Evolutionary conservation across 1,140 invertebrate species (phyloP).

Genomic region (Penaeus japonicus): DNA sequence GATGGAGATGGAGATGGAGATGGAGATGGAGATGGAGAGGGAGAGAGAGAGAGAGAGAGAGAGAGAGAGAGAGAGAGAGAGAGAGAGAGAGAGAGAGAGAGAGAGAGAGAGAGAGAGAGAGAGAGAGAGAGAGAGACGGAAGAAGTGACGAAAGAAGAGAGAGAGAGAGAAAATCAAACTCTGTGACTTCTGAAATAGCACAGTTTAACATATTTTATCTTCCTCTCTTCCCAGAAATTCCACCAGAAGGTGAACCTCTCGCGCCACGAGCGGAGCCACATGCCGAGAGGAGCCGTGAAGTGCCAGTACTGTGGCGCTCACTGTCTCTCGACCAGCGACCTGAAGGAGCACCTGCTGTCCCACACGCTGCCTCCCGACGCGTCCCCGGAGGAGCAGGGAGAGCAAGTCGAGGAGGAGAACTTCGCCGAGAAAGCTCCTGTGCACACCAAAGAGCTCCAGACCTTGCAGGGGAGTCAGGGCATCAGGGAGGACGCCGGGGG

Average conservation of each 20-base stretch:
- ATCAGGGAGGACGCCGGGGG: neutral
- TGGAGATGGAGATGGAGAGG: too few species aligned
- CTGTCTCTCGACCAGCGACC: constrained; percentile 31
- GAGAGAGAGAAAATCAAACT: too few species aligned
- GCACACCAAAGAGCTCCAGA: neutral
- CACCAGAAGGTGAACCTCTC: constrained; percentile 44
- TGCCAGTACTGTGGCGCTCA: constrained; percentile 41
- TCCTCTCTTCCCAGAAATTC: constrained; percentile 36
- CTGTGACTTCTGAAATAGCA: too few species aligned
- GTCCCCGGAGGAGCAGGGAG: neutral
- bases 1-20: too few species aligned
- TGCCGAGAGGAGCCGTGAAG: constrained; percentile 40
- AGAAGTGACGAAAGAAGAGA: too few species aligned
- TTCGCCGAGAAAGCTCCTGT: neutral
- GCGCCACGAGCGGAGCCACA: constrained; percentile 35
- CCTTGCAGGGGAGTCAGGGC: neutral
- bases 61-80: too few species aligned
- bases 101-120: too few species aligned
- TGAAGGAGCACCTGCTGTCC: constrained; percentile 43
- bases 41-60: too few species aligned
- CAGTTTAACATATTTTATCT: neutral
- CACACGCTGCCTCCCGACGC: constrained; percentile 32
- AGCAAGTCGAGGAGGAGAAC: neutral
- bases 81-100: too few species aligned
- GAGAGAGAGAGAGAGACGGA: too few species aligned